These are phyloP conservation scores for Spinibarbus caldwelli DNA, from an alignment of 2,797 vertebrate genomes.

Conservation along the genomic window DNA sequence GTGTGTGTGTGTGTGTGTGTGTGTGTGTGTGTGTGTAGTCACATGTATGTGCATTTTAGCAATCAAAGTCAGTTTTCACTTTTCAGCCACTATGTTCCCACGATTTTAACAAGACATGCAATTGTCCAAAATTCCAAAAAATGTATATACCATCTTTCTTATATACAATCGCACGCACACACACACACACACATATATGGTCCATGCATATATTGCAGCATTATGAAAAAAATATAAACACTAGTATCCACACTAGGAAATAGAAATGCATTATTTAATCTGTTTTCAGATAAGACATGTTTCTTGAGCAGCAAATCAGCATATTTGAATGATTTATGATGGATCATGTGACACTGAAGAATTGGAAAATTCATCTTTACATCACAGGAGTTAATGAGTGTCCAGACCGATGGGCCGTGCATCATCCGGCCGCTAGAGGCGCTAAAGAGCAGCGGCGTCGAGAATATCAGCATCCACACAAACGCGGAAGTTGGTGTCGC, in stretches of 20 bases:
- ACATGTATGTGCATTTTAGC: neutral
- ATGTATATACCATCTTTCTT: no score
- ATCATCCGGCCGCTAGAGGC: neutral
- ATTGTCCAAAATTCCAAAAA: neutral
- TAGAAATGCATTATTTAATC: no score
- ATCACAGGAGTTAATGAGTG: neutral
- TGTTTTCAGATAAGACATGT: neutral
- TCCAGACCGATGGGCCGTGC: neutral
- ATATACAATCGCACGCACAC: no score
- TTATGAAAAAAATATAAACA: no score
- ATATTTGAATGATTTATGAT: neutral
- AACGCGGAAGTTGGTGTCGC: slow-evolving; percentile 13
- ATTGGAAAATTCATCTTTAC: neutral
- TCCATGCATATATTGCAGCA: no score
- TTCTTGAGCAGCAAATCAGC: neutral
- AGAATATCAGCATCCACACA: neutral
- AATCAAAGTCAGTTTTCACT: neutral
- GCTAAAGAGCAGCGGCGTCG: neutral
- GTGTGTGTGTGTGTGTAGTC: neutral
- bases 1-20: neutral
- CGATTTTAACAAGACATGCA: neutral
- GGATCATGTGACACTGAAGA: neutral
- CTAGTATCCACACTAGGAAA: no score
- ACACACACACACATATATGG: no score
- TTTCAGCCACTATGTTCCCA: neutral